Conservation (phyloP, 2,797 vertebrate species). For the Acomys russatus region DNA sequence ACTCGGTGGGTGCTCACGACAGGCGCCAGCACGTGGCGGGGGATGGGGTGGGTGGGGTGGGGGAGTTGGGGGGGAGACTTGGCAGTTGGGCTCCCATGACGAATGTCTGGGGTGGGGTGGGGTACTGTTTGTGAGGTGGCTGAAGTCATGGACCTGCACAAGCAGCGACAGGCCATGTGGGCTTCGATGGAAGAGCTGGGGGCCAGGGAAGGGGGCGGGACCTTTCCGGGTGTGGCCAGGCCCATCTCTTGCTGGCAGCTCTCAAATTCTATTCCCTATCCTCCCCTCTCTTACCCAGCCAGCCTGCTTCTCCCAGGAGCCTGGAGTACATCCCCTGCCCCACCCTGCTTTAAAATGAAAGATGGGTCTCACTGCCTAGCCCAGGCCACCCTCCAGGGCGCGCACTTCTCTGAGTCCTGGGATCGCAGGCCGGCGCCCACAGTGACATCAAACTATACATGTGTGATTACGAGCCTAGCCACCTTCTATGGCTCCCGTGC, state of each 20-base stretch:
- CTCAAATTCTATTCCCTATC: not conserved
- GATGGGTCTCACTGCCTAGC: not conserved
- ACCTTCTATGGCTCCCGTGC: not conserved
- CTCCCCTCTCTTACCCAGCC: not conserved
- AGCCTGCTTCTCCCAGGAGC: not conserved
- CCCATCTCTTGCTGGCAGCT: constrained; percentile 4
- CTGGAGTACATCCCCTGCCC: not conserved
- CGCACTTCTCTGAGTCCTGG: not conserved
- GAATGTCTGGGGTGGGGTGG: constrained; percentile 64
- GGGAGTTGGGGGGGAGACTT: constrained; percentile 5
- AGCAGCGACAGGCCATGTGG: constrained; percentile 55
- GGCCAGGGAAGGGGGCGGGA: not conserved
- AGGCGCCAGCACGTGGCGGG: constrained; percentile 60
- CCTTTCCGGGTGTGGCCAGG: not conserved
- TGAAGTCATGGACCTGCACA: constrained; percentile 45
- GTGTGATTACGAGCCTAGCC: not conserved
- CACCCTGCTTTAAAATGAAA: not conserved
- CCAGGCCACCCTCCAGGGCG: not conserved
- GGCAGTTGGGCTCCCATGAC: constrained; percentile 66
- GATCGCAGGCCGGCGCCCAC: not conserved
- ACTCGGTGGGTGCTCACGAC: not conserved
- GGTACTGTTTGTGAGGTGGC: constrained; percentile 52
- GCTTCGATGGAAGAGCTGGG: not conserved
- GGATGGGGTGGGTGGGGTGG: too few species aligned
- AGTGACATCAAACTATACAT: not conserved